Evolutionary conservation across 2,113 vertebrate genomes (phyloP).

Genomic region (Stegostoma tigrinum): DNA sequence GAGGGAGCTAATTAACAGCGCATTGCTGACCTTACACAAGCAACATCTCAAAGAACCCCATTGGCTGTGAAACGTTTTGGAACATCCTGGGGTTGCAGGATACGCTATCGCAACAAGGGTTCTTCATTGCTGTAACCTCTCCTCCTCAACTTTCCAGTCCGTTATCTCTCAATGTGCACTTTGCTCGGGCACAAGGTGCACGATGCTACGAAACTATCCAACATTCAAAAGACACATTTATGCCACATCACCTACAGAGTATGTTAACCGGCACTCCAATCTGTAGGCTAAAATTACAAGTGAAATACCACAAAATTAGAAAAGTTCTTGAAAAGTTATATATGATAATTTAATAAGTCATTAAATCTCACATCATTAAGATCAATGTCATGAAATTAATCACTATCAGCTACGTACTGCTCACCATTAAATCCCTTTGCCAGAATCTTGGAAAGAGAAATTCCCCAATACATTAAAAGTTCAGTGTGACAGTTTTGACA

Average conservation of each 20-base stretch:
- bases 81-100: background rate
- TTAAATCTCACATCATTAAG: background rate
- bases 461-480: background rate
- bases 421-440: no score
- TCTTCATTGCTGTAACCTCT: background rate
- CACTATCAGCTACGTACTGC: background rate
- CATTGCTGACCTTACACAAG: background rate
- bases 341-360: background rate
- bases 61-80: background rate
- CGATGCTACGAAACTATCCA: background rate
- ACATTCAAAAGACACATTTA: background rate
- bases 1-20: background rate
- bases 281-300: background rate
- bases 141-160: background rate
- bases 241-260: background rate
- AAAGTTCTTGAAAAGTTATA: background rate
- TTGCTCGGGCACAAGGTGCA: background rate
- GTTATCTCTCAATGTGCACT: background rate
- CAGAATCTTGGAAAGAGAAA: no score
- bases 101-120: background rate
- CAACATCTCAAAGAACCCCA: background rate
- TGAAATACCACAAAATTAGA: background rate
- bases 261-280: background rate
- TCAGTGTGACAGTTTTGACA: background rate
- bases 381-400: background rate